Base-by-base conservation (phyloP, 1,140 invertebrate genomes). In the Drosophila serrata region DNA sequence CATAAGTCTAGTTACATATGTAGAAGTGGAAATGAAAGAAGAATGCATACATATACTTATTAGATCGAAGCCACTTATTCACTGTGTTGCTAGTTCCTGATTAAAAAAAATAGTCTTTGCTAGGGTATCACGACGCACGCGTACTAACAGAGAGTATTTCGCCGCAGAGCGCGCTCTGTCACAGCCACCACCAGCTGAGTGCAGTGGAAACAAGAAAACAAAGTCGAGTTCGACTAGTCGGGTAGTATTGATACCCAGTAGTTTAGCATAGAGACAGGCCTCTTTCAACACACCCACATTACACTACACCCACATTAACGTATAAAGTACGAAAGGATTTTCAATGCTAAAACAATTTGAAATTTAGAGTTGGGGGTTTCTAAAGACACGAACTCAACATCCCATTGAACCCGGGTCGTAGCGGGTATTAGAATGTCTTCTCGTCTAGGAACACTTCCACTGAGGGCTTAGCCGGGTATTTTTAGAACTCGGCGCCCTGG, bases 391-490 rank as follows among this genome's bases (percentile, higher is more conserved):
- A 27, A 49, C 5, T 17, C n/a, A 49, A 49, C 29, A 31, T 49
- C 31, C 46, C 46, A 9, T 11, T 17, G n/a, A 17, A 3, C 11
- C 27, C 48, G n/a, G 3, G 2, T 12, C 0, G 5, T 49, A 31
- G 22, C 11, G 42, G 43, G 42, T 46, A 45, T 33, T 24, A 46
- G 35, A 55, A 58, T 58, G 22, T 31, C 29, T 59, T 49, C 49
- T 48, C 27, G 17, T 46, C 53, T 8, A 13, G 15, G 12, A 31
- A 56, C 37, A 39, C 22, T 37, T 56, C 27, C 58, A 56, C 17
- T 29, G 6, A 40, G 42, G 72, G 74, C 74, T 76, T 76, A 75
- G 72, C 46, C 22, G 8, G 39, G 4, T 76, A 76, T 76, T 75
- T 76, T 67, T 76, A 58, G 72, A 40, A 13, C 69, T 22, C 24